A percentile compares a stretch with the other conserved stretches of the same genome.
These are phyloP conservation scores for Hirundo rustica DNA, from an alignment of 2,797 vertebrate genomes.

Conservation along the genomic window DNA sequence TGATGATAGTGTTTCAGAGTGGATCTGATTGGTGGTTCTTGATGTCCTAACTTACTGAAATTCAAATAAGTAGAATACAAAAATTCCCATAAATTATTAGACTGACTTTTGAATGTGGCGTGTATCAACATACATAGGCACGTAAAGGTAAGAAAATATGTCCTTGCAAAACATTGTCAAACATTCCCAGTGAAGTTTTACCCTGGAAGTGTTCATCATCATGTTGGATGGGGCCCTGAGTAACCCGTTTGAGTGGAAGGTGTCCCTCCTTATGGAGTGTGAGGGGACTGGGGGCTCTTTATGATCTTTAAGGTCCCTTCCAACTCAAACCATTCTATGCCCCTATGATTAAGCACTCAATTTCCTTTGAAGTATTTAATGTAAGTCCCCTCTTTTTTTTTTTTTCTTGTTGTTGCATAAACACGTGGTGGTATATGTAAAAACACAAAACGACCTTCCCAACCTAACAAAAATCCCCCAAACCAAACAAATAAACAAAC, in stretches of 20 bases:
- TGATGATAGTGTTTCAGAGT: not conserved
- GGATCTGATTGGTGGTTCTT: not conserved
- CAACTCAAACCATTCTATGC: not conserved
- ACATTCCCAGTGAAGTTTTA: not conserved
- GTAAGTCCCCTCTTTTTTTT: not conserved
- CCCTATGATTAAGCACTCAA: not conserved
- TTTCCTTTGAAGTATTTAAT: constrained; percentile 4
- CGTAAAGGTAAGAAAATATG: not conserved
- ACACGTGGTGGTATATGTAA: not conserved
- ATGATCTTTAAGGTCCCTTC: not conserved
- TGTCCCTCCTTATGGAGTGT: not conserved
- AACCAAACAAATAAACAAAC: not conserved
- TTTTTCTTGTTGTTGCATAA: not conserved
- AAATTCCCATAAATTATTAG: not conserved
- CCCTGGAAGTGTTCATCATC: not conserved
- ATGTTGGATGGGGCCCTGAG: not conserved
- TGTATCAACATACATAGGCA: not conserved
- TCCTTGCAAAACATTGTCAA: not conserved
- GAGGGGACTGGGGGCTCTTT: not conserved
- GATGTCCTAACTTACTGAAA: not conserved
- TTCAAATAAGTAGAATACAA: not conserved
- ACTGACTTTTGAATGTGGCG: not conserved
- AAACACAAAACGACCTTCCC: not conserved
- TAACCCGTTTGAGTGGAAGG: not conserved
- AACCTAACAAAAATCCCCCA: not conserved